A percentile compares a stretch with the other conserved stretches of the same genome.
Evolutionary conservation across 2,888 invertebrate genomes (phyloP).

Genomic region (Oegoconia quadripuncta): DNA sequence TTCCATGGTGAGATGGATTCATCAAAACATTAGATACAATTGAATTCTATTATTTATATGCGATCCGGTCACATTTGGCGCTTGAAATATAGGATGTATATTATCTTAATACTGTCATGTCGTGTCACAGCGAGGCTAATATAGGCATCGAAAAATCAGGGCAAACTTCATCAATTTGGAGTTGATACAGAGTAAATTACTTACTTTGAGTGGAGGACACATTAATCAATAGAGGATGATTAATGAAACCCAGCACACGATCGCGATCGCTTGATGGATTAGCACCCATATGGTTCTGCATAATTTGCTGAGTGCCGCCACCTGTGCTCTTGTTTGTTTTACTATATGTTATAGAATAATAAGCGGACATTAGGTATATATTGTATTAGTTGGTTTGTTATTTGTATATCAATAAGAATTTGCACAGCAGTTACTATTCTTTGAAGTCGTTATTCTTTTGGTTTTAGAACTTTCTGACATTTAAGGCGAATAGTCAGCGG

Average conservation of each 20-base stretch:
- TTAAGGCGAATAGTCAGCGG: too few relatives aligned
- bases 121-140: neutral
- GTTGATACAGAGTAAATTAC: slow-evolving; percentile 55
- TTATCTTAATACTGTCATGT: neutral
- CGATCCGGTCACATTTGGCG: too few relatives aligned
- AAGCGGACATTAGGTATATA: too few relatives aligned
- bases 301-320: slow-evolving; percentile 67
- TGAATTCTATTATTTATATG: too few relatives aligned
- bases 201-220: slow-evolving; percentile 68
- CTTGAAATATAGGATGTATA: neutral
- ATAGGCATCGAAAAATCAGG: slow-evolving; percentile 48
- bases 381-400: too few relatives aligned
- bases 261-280: slow-evolving; percentile 74
- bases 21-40: too few relatives aligned
- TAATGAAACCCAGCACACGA: slow-evolving; percentile 64
- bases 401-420: too few relatives aligned
- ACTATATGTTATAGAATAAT: too few relatives aligned
- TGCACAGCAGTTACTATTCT: too few relatives aligned
- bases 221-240: slow-evolving; percentile 77
- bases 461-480: too few relatives aligned
- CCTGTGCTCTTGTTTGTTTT: slow-evolving; percentile 56
- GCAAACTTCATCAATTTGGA: slow-evolving; percentile 47
- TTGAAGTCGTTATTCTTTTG: too few relatives aligned
- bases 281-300: slow-evolving; percentile 73
- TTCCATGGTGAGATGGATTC: too few relatives aligned